Base-by-base conservation (phyloP, 2,888 invertebrate species). In the Chrysolina oricalcia region DNA sequence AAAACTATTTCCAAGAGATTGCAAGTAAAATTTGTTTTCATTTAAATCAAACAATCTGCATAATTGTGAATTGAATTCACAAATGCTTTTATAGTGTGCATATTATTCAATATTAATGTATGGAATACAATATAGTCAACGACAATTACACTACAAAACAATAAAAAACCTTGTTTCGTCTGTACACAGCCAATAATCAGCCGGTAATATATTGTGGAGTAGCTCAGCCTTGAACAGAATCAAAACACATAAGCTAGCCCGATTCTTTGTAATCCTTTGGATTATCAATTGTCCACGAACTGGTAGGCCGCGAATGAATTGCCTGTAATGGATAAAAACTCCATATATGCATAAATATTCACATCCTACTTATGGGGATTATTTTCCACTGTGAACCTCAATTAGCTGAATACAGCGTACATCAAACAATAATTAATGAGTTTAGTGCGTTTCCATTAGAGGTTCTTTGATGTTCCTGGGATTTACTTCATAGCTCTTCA, bases 381-480 rank as follows among this genome's bases (percentile, higher is more conserved):
- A 59, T 35, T 59, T n/a, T 35, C 17, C 23, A 59, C 56, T 8
- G 5, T 23, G 2, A 23, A 59, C 59, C 35, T 35, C 59, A 59
- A 59, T 59, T 59, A 59, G 35, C 10, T n/a, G 27, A 35, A 15
- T 17, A 59, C 35, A 35, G 59, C 59, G 6, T 35, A n/a, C 21
- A 53, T 15, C n/a, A 59, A 59, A 59, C 17, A 59, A 59, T 59
- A 27, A 59, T 35, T 59, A 35, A 59, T 59, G 35, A n/a, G 35
- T 15, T 27, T 35, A 35, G 15, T 59, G 59, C 35, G 35, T 59
- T 59, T 35, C 59, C 59, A 35, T 35, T 59, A 59, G n/a, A 4
- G 23, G 27, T 59, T n/a, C 59, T 59, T 59, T 59, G 59, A 59
- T 59, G 27, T 59, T 59, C n/a, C 35, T n/a, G 35, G n/a, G 59